These are phyloP conservation scores for Anastrepha ludens DNA, from an alignment of 1,140 invertebrate species.

Conservation along the genomic window DNA sequence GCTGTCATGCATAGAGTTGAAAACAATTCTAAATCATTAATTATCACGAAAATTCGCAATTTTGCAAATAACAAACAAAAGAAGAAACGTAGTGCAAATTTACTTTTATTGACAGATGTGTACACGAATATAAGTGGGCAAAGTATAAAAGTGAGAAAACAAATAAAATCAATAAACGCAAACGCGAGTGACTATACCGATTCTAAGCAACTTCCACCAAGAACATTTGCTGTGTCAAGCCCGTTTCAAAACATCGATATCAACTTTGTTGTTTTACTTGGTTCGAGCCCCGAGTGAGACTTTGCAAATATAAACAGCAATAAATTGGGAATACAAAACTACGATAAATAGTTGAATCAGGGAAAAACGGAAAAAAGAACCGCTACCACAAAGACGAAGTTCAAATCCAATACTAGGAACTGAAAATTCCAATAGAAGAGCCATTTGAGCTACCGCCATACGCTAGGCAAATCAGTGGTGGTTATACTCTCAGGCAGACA, in stretches of 20 bases:
- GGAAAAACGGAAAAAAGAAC: neutral
- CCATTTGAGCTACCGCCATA: neutral
- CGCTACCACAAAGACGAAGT: neutral
- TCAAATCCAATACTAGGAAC: neutral
- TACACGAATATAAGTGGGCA: neutral
- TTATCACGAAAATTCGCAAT: slow-evolving; percentile 14
- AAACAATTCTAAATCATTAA: slow-evolving; percentile 38
- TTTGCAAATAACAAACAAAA: slow-evolving; percentile 48
- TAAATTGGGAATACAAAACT: slow-evolving; percentile 26
- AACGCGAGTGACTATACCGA: neutral
- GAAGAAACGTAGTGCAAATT: slow-evolving; percentile 19
- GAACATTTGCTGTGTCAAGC: neutral
- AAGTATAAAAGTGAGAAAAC: slow-evolving; percentile 27
- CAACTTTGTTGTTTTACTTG: slow-evolving; percentile 16
- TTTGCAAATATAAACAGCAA: neutral
- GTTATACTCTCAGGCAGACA: neutral
- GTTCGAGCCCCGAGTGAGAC: neutral
- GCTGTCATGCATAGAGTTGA: slow-evolving; percentile 46
- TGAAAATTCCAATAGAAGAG: neutral
- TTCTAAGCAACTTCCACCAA: neutral
- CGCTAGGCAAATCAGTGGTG: neutral
- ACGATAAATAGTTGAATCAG: slow-evolving; percentile 27
- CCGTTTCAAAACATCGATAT: neutral
- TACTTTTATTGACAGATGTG: neutral
- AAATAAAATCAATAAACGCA: slow-evolving; percentile 22